Evolutionary conservation across 2,113 vertebrate genomes (phyloP).

Genomic region (Cromileptes altivelis): DNA sequence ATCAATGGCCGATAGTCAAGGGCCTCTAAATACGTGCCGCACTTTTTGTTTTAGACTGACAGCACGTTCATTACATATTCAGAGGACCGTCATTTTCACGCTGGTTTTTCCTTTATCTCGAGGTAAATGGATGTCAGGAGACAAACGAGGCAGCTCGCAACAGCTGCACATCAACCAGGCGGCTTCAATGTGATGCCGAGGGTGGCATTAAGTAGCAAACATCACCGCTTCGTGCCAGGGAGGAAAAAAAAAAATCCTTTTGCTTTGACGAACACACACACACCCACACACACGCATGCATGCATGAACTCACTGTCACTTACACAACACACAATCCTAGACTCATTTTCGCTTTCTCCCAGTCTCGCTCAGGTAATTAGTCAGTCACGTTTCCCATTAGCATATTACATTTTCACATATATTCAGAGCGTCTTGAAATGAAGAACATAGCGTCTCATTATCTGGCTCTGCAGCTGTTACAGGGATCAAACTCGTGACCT

Average conservation of each 20-base stretch:
- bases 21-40: conserved; percentile 37
- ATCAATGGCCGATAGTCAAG: conserved; percentile 49
- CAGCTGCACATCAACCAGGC: conserved; percentile 77
- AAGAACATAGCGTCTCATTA: conserved; percentile 62
- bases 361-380: conserved; percentile 71
- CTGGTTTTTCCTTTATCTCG: conserved; percentile 72
- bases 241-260: neutral
- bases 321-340: conserved; percentile 18
- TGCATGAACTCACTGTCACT: conserved; percentile 59
- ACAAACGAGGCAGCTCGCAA: conserved; percentile 77
- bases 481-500: conserved; percentile 63
- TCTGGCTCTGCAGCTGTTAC: conserved; percentile 70
- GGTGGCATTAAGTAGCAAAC: conserved; percentile 71
- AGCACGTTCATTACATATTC: conserved; percentile 76
- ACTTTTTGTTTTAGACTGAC: conserved; percentile 71
- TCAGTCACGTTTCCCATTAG: conserved; percentile 72
- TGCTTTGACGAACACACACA: conserved; percentile 54
- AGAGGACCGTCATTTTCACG: conserved; percentile 72
- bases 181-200: conserved; percentile 62
- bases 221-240: conserved; percentile 51
- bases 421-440: conserved; percentile 39
- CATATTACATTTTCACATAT: conserved; percentile 74
- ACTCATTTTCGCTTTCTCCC: conserved; percentile 43
- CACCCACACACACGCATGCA: conserved; percentile 3
- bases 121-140: conserved; percentile 79